Conservation (phyloP, 92 coral and sea anemone genomes). For the Desmophyllum pertusum region DNA sequence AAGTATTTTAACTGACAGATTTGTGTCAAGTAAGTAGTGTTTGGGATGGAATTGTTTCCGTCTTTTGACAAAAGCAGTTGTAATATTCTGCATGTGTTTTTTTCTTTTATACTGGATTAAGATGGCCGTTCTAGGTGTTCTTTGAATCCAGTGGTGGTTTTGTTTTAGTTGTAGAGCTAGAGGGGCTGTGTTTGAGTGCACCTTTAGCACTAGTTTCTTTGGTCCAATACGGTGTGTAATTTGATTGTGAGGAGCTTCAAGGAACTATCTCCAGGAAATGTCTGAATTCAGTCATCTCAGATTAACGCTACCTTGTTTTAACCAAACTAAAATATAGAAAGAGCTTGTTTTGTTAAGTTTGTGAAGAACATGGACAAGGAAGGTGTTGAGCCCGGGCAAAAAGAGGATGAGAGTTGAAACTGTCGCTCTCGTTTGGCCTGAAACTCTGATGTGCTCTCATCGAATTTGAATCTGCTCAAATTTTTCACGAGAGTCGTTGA, state of each 20-base stretch:
- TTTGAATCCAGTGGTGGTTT: background rate
- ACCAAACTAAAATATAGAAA: background rate
- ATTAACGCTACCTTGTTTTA: background rate
- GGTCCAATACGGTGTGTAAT: background rate
- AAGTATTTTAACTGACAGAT: background rate
- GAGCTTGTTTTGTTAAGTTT: background rate
- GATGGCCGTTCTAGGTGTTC: background rate
- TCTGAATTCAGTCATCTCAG: background rate
- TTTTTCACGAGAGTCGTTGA: too few relatives aligned
- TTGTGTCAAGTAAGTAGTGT: background rate
- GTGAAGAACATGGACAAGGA: background rate
- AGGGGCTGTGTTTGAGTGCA: background rate
- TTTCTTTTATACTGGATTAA: constrained; percentile 2
- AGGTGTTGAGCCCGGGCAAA: background rate
- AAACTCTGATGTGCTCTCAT: too few relatives aligned
- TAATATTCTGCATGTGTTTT: background rate
- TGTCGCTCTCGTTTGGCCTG: too few relatives aligned
- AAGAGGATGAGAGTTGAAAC: too few relatives aligned
- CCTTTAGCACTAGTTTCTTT: background rate
- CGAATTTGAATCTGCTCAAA: too few relatives aligned
- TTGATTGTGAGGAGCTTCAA: background rate
- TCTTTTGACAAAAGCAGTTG: background rate
- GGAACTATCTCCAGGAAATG: background rate
- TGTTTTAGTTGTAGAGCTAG: background rate
- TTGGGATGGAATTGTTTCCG: background rate